Evolutionary conservation across 2,113 vertebrate genomes (phyloP).

Genomic region (Platichthys stellatus): DNA sequence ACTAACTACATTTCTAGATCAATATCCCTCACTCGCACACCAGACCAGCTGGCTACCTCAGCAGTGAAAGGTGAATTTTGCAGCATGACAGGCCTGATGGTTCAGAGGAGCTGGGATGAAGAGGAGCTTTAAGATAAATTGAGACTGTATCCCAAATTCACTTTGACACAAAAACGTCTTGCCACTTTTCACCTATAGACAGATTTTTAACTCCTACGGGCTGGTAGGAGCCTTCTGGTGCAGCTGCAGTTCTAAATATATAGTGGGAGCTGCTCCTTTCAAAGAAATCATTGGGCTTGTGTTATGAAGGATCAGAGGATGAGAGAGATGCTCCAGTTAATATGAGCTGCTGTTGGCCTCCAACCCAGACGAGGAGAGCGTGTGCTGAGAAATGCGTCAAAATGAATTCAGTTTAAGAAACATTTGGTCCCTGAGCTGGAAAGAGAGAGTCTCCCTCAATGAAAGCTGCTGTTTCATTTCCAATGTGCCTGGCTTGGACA

Average conservation of each 20-base stretch:
- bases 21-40: too few relatives aligned
- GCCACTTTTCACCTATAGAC: background rate
- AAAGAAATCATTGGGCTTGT: slow-evolving; percentile 59
- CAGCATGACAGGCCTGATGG: background rate
- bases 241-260: slow-evolving; percentile 73
- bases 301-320: slow-evolving; percentile 62
- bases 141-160: background rate
- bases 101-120: background rate
- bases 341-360: slow-evolving; percentile 49
- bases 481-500: slow-evolving; percentile 37
- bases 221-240: slow-evolving; percentile 44
- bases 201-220: slow-evolving; percentile 19
- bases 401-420: slow-evolving; percentile 51
- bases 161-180: slow-evolving; percentile 3
- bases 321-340: slow-evolving; percentile 61
- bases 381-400: slow-evolving; percentile 27
- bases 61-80: slow-evolving; percentile 2
- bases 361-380: slow-evolving; percentile 17
- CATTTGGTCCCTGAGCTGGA: slow-evolving; percentile 38
- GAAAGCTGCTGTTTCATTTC: slow-evolving; percentile 12
- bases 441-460: slow-evolving; percentile 10
- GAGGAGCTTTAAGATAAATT: slow-evolving; percentile 3
- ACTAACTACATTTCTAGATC: background rate
- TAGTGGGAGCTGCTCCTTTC: slow-evolving; percentile 51
- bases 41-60: background rate